These are phyloP conservation scores for Tetrax tetrax DNA, from an alignment of 2,113 vertebrate species.

Conservation along the genomic window DNA sequence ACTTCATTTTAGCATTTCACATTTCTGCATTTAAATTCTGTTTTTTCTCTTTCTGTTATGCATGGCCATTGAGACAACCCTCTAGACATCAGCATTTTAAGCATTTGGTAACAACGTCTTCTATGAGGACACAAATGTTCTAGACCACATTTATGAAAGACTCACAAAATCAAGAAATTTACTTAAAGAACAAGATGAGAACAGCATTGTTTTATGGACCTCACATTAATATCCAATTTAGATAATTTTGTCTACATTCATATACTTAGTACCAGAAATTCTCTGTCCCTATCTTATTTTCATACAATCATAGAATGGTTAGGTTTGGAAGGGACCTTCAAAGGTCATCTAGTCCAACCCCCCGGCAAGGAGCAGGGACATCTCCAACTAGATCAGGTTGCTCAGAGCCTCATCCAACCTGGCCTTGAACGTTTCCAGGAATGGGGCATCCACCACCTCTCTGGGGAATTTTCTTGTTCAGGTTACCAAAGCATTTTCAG, in stretches of 20 bases:
- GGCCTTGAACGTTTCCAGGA: too few species aligned
- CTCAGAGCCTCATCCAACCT: too few species aligned
- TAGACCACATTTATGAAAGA: not conserved
- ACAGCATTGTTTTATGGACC: not conserved
- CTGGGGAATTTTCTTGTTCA: not conserved
- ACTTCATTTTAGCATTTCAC: not conserved
- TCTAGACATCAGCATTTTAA: not conserved
- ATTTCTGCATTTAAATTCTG: not conserved
- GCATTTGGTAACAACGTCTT: not conserved
- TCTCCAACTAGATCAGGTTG: too few species aligned
- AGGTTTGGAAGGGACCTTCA: too few species aligned
- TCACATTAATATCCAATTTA: not conserved
- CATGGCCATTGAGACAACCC: not conserved
- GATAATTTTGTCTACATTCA: not conserved
- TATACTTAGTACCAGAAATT: not conserved
- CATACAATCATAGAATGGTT: too few species aligned
- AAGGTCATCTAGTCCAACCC: too few species aligned
- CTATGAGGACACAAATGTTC: not conserved
- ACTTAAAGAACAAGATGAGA: not conserved
- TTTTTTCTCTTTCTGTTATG: not conserved
- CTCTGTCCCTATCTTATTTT: not conserved
- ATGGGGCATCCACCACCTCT: too few species aligned
- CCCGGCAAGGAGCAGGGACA: too few species aligned
- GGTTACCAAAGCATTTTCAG: not conserved
- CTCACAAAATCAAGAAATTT: not conserved